A percentile compares a stretch with the other conserved stretches of the same genome.
Evolutionary conservation across 2,797 vertebrate genomes (phyloP).

Genomic region (Numenius phaeopus): DNA sequence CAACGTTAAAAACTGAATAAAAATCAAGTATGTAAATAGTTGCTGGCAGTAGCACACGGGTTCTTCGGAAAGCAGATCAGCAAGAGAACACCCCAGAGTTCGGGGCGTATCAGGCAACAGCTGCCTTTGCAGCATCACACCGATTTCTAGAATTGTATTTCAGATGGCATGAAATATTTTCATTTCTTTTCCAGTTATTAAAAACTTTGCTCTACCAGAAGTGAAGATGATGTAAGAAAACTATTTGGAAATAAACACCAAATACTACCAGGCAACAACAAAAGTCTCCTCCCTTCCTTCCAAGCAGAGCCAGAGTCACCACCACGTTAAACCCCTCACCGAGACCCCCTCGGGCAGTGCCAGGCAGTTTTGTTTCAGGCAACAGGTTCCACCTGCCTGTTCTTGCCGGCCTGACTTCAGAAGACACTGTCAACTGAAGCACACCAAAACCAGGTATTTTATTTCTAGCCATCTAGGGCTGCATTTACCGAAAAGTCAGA

Average conservation of each 20-base stretch:
- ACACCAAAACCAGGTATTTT: accelerated
- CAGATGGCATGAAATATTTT: neutral
- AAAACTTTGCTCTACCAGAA: conserved; percentile 3
- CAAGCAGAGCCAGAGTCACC: neutral
- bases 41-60: neutral
- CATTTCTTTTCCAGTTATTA: neutral
- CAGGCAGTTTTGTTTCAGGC: neutral
- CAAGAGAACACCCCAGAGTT: neutral
- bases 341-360: neutral
- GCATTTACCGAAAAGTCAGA: neutral
- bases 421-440: neutral
- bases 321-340: neutral
- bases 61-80: neutral
- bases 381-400: neutral
- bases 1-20: neutral
- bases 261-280: conserved; percentile 47
- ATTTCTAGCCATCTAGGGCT: neutral
- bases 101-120: neutral
- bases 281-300: neutral
- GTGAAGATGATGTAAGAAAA: neutral
- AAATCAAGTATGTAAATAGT: neutral
- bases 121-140: neutral
- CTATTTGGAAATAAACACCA: conserved; percentile 29
- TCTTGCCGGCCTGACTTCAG: neutral
- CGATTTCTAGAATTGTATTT: neutral